Evolutionary conservation across 2,888 invertebrate genomes (phyloP).

Genomic region (Scrobipalpa costella): DNA sequence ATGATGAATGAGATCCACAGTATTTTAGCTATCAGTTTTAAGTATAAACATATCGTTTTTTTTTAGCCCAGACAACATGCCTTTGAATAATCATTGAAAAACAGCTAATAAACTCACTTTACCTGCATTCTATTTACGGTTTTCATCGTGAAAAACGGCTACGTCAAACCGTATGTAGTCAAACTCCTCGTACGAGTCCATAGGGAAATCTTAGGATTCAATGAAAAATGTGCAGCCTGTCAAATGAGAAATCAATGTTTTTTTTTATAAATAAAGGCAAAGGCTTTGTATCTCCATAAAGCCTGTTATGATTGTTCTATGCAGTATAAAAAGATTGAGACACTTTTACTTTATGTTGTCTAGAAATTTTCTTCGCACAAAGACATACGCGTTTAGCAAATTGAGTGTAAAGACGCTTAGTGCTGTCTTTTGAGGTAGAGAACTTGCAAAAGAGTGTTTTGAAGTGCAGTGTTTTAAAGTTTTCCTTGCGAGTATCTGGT

Average conservation of each 20-base stretch:
- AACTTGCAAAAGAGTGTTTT: neutral
- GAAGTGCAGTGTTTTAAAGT: neutral
- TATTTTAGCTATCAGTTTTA: too few relatives aligned
- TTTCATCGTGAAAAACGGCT: neutral
- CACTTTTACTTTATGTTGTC: neutral
- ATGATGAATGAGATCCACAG: too few relatives aligned
- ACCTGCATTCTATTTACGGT: too few relatives aligned
- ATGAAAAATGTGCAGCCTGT: conserved; percentile 17
- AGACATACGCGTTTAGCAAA: neutral
- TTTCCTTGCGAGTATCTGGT: neutral
- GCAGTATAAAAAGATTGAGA: neutral
- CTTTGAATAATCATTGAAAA: too few relatives aligned
- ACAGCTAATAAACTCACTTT: too few relatives aligned
- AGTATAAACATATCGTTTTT: too few relatives aligned
- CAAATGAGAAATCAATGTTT: conserved; percentile 1
- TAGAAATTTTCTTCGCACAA: neutral
- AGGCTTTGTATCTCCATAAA: neutral
- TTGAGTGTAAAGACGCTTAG: conserved; percentile 10
- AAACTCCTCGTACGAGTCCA: conserved; percentile 42
- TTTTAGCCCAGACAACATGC: too few relatives aligned
- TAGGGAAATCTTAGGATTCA: conserved; percentile 51
- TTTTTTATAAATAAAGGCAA: neutral
- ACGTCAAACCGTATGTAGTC: conserved; percentile 30
- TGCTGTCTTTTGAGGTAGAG: neutral
- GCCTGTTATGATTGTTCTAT: neutral